Evolutionary conservation across 2,113 vertebrate species (phyloP).

Genomic region (Antennarius striatus): DNA sequence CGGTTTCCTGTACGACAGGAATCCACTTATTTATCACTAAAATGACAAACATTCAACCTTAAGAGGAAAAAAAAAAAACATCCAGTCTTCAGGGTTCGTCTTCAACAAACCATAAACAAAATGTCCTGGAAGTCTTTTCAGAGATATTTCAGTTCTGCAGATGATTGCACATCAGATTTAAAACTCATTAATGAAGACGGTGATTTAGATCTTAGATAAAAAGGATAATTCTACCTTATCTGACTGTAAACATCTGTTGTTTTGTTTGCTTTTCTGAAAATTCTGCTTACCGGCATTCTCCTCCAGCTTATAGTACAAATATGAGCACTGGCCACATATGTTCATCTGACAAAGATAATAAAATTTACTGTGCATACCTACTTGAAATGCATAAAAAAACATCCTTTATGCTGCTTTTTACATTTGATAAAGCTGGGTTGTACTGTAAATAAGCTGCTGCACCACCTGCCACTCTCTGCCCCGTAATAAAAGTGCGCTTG

Average conservation of each 20-base stretch:
- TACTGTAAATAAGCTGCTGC: conserved; percentile 29
- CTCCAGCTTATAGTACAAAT: conserved; percentile 3
- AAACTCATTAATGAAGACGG: conserved; percentile 18
- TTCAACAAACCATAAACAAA: background rate
- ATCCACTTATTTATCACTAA: too few relatives aligned
- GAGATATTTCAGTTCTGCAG: background rate
- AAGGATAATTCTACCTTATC: conserved; percentile 7
- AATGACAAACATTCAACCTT: background rate
- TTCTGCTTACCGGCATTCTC: background rate
- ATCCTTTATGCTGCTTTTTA: conserved; percentile 20
- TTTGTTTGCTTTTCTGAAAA: conserved; percentile 39
- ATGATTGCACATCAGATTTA: background rate
- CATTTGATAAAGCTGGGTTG: conserved; percentile 24
- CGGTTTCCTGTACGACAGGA: too few relatives aligned
- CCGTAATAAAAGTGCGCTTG: conserved; percentile 56
- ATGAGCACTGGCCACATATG: background rate
- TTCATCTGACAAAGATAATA: conserved; percentile 11
- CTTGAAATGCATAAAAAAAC: conserved; percentile 20
- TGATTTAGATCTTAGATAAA: conserved; percentile 13
- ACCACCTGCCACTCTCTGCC: conserved; percentile 54
- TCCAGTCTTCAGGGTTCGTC: background rate
- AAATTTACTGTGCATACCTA: background rate
- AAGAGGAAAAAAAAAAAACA: background rate
- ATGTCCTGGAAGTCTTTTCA: too few relatives aligned
- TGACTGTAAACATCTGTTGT: conserved; percentile 25